These are phyloP conservation scores for Glossophaga mutica DNA, from an alignment of 2,797 vertebrate genomes.

Conservation along the genomic window DNA sequence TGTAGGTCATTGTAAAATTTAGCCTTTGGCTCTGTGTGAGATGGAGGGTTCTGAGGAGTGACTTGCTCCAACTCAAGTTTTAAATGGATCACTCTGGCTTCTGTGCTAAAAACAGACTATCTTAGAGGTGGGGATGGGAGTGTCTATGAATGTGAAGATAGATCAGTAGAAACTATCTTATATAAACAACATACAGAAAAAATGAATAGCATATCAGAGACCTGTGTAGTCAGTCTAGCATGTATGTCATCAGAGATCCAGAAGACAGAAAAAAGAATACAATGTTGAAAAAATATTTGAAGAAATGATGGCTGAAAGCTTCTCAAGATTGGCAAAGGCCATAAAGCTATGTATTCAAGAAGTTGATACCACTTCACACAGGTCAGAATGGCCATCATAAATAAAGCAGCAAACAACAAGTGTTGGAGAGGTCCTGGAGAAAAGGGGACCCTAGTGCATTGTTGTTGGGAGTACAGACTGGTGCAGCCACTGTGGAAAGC, in stretches of 20 bases:
- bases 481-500: no score
- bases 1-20: neutral
- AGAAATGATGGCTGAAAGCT: neutral
- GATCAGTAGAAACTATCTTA: neutral
- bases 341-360: constrained; percentile 20
- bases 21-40: neutral
- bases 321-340: neutral
- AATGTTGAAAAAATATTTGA: neutral
- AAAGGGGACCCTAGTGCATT: no score
- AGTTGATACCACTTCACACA: neutral
- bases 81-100: neutral
- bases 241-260: constrained; percentile 2
- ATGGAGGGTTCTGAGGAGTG: neutral
- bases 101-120: neutral
- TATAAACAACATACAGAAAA: neutral
- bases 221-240: neutral
- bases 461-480: no score
- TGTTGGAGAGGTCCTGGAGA: no score
- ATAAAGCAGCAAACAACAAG: no score
- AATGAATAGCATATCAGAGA: neutral
- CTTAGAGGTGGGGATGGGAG: neutral
- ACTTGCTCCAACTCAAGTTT: neutral
- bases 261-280: neutral
- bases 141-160: neutral
- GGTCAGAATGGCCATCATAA: no score